Conservation (phyloP, 92 coral and sea anemone species). For the Epizoanthus scotinus region DNA sequence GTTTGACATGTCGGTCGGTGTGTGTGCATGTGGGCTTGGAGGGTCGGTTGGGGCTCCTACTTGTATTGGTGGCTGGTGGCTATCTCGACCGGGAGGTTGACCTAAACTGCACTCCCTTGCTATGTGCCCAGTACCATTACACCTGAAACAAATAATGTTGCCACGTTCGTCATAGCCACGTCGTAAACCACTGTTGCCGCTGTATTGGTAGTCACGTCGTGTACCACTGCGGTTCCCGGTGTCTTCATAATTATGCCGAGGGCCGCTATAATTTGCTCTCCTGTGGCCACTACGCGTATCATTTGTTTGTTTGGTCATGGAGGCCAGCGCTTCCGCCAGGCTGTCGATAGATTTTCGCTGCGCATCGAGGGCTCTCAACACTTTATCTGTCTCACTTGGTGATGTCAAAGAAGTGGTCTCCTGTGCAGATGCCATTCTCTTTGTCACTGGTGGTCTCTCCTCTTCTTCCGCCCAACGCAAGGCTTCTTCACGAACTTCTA, state of each 20-base stretch:
- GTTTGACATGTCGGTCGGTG: constrained; percentile 34
- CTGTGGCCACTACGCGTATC: constrained; percentile 18
- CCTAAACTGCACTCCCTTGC: constrained; percentile 33
- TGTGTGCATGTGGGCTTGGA: neutral
- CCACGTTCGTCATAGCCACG: neutral
- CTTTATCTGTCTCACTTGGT: constrained; percentile 11
- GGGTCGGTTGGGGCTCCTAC: neutral
- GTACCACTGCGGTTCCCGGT: neutral
- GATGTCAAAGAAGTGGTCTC: neutral
- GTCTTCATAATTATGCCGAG: neutral
- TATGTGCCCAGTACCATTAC: constrained; percentile 44
- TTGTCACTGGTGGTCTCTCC: neutral
- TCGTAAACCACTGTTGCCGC: neutral
- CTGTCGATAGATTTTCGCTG: neutral
- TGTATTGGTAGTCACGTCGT: neutral
- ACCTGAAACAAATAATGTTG: constrained; percentile 44
- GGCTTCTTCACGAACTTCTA: constrained; percentile 50
- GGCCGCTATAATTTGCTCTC: neutral
- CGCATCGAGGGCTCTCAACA: constrained; percentile 19
- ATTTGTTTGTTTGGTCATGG: neutral
- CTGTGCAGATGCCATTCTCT: neutral
- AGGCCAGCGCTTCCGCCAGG: neutral
- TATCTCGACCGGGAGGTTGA: neutral
- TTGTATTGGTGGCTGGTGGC: neutral
- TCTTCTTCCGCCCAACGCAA: constrained; percentile 29